A percentile compares a stretch with the other conserved stretches of the same genome.
phyloP scores from a whole-genome alignment of 2,113 vertebrate species.

The Otocyon megalotis region DNA sequence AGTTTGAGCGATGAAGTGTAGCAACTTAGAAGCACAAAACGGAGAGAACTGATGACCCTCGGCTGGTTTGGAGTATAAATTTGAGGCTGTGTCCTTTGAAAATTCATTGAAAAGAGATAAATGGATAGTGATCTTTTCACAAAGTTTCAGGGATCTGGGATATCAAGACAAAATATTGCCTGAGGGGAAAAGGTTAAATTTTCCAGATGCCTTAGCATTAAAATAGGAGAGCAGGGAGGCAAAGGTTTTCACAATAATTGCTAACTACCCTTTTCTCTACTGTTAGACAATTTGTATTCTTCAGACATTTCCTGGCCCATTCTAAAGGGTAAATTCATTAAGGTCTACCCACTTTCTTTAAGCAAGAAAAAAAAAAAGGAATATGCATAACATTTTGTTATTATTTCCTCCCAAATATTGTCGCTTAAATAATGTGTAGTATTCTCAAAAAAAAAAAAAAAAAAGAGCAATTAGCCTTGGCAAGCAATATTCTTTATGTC shows the following conservation, averaged over 20 bases:
- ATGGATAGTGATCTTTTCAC: constrained; percentile 33
- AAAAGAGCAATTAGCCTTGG: constrained; percentile 16
- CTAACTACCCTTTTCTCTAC: constrained; percentile 45
- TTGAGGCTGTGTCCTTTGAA: background rate
- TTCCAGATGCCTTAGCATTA: constrained; percentile 51
- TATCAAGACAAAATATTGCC: constrained; percentile 49
- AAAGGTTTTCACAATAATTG: constrained; percentile 57
- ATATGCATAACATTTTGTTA: constrained; percentile 11
- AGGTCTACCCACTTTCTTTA: constrained; percentile 19
- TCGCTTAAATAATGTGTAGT: background rate
- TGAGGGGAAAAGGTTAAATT: constrained; percentile 47
- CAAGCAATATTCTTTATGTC: background rate
- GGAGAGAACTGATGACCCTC: background rate
- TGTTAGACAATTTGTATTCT: constrained; percentile 20
- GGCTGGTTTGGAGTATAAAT: background rate
- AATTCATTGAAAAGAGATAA: background rate
- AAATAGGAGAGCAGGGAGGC: background rate
- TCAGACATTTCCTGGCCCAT: constrained; percentile 5
- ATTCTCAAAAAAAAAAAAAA: background rate
- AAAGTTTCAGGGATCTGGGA: background rate
- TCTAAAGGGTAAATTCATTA: constrained; percentile 64
- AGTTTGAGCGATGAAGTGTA: background rate
- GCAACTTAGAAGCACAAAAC: background rate
- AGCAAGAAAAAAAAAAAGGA: constrained; percentile 12
- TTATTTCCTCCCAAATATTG: constrained; percentile 36